Base-by-base conservation (phyloP, 2,797 vertebrate genomes). In the Sebastes matsubarae region DNA sequence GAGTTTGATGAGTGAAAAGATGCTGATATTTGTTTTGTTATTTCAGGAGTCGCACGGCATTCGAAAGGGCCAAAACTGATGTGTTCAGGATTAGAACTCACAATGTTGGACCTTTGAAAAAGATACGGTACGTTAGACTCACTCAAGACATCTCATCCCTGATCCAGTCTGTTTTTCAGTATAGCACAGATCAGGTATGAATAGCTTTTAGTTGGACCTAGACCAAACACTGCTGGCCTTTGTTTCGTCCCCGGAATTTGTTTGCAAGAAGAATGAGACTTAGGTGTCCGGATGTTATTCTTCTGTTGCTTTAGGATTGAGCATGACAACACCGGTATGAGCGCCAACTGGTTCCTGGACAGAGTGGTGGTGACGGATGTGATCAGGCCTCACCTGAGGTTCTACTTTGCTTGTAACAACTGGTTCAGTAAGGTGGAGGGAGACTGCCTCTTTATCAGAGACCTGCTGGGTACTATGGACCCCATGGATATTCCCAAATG, bases 61-160 rank as follows among this genome's bases (percentile, higher is more conserved):
- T 99, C 14, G 97, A 97, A 89, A 97, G 95, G 76, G 95, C 94
- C 86, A 99, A 98, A 83, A 97, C 97, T 0, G 98, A 99, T 1
- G 97, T 99, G 54, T 99, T 99, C 87, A 95, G 98, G 66, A 96
- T 99, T 12, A 97, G 97, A 95, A 99, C 98, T 80, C 97, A 99
- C 90, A 99, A 98, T 0, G 96, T 99, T 0, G 98, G 98, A 72
- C 86, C 95, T 67, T 83, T 99, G 80, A 97, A 96, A 94, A 99
- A 99, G 92, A 95, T 99, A 92, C 96, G 98, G 98, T 99, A 93
- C 1, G 59, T 22, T 14, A n/a, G 6, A 61, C 29, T 29, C 10
- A 32, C 29, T 29, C 10, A 38, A 29, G 2, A 74, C 27, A 66
- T 61, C 54, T 60, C 6, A n/a, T 58, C 22, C 6, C 16, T 27